Evolutionary conservation across 2,113 vertebrate genomes (phyloP), one percentile per base, ranked within the genome.

Genomic region (Paracanthobrama guichenoti): DNA sequence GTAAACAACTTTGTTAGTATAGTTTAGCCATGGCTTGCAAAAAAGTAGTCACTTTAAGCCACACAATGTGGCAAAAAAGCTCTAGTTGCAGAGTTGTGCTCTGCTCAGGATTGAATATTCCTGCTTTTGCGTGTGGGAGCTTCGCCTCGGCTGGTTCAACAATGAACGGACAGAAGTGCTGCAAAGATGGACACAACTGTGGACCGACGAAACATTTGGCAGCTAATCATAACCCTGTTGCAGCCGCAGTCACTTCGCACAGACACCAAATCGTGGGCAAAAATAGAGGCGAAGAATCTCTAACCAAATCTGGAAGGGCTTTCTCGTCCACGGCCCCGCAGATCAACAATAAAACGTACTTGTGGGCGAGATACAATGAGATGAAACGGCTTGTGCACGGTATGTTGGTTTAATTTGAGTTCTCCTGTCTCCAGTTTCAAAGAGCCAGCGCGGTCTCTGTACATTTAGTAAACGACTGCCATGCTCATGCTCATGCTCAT

Each of bases 381-480:
- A 92, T 93, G 91, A 96, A 94, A 71, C 92, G 95, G 44, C 90
- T 95, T 57, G 95, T 96, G 59, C 94, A 96, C 88, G 95, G 95
- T 96, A 89, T 89, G 89, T 79, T 11, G 22, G 10, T 24, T 20
- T 57, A n/a, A 69, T 31, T 73, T 59, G 11, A 44, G 1, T 31
- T 78, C 14, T 18, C 10, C 76, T 71, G 59, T 69, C 6, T 0
- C 28, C 59, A 42, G 4, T 46, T 2, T 16, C 24, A 44, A 18
- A 9, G 24, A 67, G 60, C n/a, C n/a, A n/a, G 79, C 62, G 79
- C 79, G 18, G 46, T 20, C 48, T 81, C 28, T 69, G 64, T 22
- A n/a, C 22, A 24, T 24, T 24, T 69, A 6, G 79, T 81, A 81
- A 81, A 81, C 79, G 71, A 71, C 46, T 71, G 57, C 53, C 76